phyloP scores from a whole-genome alignment of 1,140 invertebrate species.

The Leptinotarsa texana region DNA sequence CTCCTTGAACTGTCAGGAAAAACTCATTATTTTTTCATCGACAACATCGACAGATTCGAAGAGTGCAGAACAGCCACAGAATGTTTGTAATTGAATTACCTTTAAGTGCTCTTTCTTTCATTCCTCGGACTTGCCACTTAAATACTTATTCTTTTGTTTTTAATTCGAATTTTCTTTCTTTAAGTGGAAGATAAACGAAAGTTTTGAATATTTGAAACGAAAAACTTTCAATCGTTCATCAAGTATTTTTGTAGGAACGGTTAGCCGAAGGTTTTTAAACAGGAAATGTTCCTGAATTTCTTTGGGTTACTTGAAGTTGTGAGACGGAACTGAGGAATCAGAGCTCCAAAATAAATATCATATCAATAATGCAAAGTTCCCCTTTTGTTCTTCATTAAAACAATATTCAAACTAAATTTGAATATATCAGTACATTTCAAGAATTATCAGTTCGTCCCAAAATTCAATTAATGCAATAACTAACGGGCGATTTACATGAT shows the following conservation, averaged over 20 bases:
- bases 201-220: conserved; percentile 25
- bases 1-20: background rate
- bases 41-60: conserved; percentile 24
- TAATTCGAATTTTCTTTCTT: conserved; percentile 28
- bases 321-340: too few species aligned
- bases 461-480: too few species aligned
- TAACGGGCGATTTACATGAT: too few species aligned
- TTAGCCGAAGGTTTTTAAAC: background rate
- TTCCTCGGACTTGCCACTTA: conserved; percentile 28
- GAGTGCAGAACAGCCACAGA: conserved; percentile 27
- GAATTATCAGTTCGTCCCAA: too few species aligned
- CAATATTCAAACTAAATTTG: too few species aligned
- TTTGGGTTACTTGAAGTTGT: too few species aligned
- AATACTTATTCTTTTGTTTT: conserved; percentile 32
- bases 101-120: conserved; percentile 31
- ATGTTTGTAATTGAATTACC: conserved; percentile 33
- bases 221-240: conserved; percentile 20
- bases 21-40: conserved; percentile 8
- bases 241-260: conserved; percentile 12
- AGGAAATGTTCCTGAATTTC: background rate
- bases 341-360: too few species aligned
- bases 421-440: too few species aligned
- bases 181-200: conserved; percentile 25
- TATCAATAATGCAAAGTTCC: too few species aligned
- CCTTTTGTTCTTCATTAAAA: too few species aligned